A percentile compares a stretch with the other conserved stretches of the same genome.
Evolutionary conservation across 2,113 vertebrate species (phyloP).

Genomic region (Sturnus vulgaris): DNA sequence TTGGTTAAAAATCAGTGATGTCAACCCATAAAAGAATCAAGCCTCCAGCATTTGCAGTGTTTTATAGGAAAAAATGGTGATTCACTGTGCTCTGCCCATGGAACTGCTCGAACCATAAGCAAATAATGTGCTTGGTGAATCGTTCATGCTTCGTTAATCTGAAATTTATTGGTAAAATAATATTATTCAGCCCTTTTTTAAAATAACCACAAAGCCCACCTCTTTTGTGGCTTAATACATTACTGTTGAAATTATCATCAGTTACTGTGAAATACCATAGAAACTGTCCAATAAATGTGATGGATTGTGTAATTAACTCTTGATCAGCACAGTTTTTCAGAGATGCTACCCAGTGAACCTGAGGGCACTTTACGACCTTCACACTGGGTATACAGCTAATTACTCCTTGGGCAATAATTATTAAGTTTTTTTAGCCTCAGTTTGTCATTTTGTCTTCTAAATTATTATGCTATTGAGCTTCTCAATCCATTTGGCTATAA

Average conservation of each 20-base stretch:
- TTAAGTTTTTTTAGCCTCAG: slow-evolving; percentile 65
- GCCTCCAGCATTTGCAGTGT: not conserved
- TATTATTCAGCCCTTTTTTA: not conserved
- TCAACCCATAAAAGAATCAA: not conserved
- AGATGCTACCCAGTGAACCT: slow-evolving; percentile 67
- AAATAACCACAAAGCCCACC: not conserved
- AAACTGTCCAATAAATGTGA: slow-evolving; percentile 75
- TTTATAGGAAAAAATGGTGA: not conserved
- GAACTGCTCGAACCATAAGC: not conserved
- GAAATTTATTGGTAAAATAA: slow-evolving; percentile 30
- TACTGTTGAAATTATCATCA: slow-evolving; percentile 58
- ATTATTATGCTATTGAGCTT: slow-evolving; percentile 52
- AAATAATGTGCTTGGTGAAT: not conserved
- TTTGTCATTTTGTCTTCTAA: slow-evolving; percentile 66
- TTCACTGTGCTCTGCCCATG: not conserved
- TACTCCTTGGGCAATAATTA: slow-evolving; percentile 81
- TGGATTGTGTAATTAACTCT: slow-evolving; percentile 78
- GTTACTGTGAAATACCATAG: slow-evolving; percentile 65
- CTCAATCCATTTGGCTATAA: slow-evolving; percentile 52
- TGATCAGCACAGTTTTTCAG: slow-evolving; percentile 71
- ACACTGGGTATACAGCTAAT: slow-evolving; percentile 72
- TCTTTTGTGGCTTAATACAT: slow-evolving; percentile 8
- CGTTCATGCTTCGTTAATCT: not conserved
- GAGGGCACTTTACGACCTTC: slow-evolving; percentile 70
- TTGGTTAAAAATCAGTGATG: slow-evolving; percentile 4